Evolutionary conservation across 2,888 invertebrate genomes (phyloP), one percentile per base, ranked within the genome.

Genomic region (Psylliodes chrysocephalus): DNA sequence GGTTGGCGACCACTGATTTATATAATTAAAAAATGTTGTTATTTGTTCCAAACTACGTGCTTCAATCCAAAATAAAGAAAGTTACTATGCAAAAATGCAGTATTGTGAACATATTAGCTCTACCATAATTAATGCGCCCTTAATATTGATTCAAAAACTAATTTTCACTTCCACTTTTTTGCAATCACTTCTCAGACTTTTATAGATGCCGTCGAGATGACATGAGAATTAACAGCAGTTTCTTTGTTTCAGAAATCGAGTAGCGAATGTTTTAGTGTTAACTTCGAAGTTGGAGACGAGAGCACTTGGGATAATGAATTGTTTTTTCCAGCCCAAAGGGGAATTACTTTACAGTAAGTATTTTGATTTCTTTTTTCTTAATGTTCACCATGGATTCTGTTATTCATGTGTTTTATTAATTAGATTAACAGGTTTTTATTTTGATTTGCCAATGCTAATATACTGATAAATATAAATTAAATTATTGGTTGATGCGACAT

Each of bases 261-360:
- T 80, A 89, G 90, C 73, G 90, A 91, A 76, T 91, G 88, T 78
- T 90, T 90, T 82, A 89, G 89, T 73, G 89, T 91, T 66, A 87
- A 86, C 78, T 90, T 90, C 81, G 89, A 89, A 77, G 83, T 87
- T n/a, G 82, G 81, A 14, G 83, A 85, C 62, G 86, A 86, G 70
- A 77, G 81, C 30, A 86, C 77, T 63, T 82, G 78, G 78, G 82
- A 80, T 73, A 82, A 82, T 80, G 87, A 82, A 85, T 85, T 90
- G 80, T 89, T 90, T 78, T 85, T 90, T 70, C 88, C 89, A 15
- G 90, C 89, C 7, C 85, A 86, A 60, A 88, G 89, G 77, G 90
- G 90, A 74, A 85, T 86, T 62, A 86, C 86, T 66, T 82, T 91
- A 70, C 84, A 85, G 91, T 91, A 84, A 88, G 90, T 86, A 72